These are phyloP conservation scores for Lepeophtheirus nordmannii DNA, from an alignment of 2,888 invertebrate species.

Conservation along the genomic window DNA sequence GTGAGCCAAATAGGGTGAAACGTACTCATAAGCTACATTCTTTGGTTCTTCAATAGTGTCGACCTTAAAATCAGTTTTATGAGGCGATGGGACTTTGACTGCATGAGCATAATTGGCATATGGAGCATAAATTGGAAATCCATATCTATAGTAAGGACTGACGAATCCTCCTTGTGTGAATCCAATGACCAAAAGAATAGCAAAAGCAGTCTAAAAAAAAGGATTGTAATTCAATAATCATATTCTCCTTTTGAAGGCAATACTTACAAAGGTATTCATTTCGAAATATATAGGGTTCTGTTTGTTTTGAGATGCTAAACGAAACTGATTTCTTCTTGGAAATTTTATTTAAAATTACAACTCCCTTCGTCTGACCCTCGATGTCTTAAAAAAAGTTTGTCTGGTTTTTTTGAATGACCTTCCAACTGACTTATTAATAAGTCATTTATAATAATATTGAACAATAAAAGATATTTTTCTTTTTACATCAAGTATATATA, in stretches of 20 bases:
- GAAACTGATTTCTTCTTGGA: neutral
- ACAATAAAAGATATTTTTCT: no score
- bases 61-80: neutral
- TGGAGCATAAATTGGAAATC: neutral
- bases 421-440: no score
- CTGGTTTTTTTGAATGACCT: no score
- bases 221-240: neutral
- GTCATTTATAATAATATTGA: no score
- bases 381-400: no score
- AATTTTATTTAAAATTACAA: neutral
- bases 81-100: neutral
- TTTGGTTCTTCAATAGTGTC: neutral
- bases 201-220: neutral
- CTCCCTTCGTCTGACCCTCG: neutral
- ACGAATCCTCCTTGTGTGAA: neutral
- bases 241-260: neutral
- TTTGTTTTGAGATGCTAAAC: slow-evolving; percentile 19
- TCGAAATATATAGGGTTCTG: neutral
- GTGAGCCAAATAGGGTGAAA: neutral
- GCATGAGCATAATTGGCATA: neutral
- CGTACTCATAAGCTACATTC: neutral
- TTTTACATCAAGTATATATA: no score
- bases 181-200: neutral
- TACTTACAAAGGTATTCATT: neutral
- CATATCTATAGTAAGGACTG: neutral